Base-by-base conservation (phyloP, 2,113 vertebrate genomes). In the Procavia capensis region DNA sequence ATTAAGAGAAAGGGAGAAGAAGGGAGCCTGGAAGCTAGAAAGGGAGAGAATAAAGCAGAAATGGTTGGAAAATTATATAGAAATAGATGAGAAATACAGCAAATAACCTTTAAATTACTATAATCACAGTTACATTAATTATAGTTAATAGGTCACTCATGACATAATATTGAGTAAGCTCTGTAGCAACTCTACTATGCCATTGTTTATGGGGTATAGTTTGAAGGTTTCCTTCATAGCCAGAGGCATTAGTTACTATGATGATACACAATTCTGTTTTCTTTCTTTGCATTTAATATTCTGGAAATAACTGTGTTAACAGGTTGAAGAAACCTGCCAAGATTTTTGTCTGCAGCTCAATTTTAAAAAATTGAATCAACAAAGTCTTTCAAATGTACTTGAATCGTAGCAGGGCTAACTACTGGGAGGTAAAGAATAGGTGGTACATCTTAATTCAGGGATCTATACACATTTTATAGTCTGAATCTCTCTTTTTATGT, bases 101-200 rank as follows among this genome's bases (percentile, higher is more conserved):
- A 94, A 94, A 95, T 84, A 97, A 3, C 7, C 75, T 91, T 89
- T 39, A 50, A 0, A 1, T 78, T 91, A 81, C 85, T 95, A 36
- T 5, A 94, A 93, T 85, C 68, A n/a, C 50, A 93, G 34, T 94
- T 94, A 85, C 9, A 75, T 80, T 96, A 96, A 97, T 96, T 83
- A 92, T 10, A 79, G 92, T 95, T 96, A 45, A 57, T 45, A 97
- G 1, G 75, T 2, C 45, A 93, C 96, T 76, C 6, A 95, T 54
- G 79, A 92, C 74, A 95, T 68, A 97, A 93, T 78, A 95, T 57
- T 83, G 87, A 85, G 88, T 93, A 85, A 91, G 41, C 27, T 93
- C 93, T 93, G 5, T 84, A 96, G 94, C 1, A 3, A 91, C 96
- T 79, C 76, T 90, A 64, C 11, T 94, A 1, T 91, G 45, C 88